A percentile compares a stretch with the other conserved stretches of the same genome.
phyloP scores from a whole-genome alignment of 2,888 invertebrate species.

The Myathropa florea region DNA sequence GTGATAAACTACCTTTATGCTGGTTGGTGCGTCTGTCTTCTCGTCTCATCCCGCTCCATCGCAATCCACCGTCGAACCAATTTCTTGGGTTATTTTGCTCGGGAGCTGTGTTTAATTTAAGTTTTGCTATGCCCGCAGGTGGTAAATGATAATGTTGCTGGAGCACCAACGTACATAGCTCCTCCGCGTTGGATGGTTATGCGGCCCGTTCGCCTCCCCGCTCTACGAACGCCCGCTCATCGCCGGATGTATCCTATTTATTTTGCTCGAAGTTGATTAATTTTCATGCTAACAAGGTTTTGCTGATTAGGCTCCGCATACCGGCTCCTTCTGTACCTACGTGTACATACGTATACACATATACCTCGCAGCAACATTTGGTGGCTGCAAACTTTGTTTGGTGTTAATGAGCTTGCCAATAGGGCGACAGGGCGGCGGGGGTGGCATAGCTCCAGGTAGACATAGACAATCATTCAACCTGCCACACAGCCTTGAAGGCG shows the following conservation, averaged over 20 bases:
- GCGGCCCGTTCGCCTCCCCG: neutral
- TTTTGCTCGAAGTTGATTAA: constrained; percentile 68
- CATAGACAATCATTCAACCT: constrained; percentile 29
- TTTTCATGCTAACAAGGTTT: constrained; percentile 69
- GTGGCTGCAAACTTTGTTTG: constrained; percentile 55
- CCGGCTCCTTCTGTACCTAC: neutral
- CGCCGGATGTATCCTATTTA: constrained; percentile 61
- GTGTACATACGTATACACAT: neutral
- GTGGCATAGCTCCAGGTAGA: constrained; percentile 19
- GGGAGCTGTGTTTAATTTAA: constrained; percentile 59
- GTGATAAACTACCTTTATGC: constrained; percentile 27
- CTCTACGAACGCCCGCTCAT: neutral
- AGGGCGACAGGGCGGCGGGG: neutral
- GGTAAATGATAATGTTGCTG: constrained; percentile 56
- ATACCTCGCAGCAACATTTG: constrained; percentile 27
- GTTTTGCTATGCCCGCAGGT: constrained; percentile 54
- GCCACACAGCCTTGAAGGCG: constrained; percentile 11
- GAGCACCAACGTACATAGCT: neutral
- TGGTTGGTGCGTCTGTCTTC: constrained; percentile 17
- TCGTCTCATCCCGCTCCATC: neutral
- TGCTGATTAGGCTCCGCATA: constrained; percentile 60
- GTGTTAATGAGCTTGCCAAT: constrained; percentile 63
- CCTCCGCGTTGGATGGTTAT: neutral
- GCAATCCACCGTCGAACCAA: neutral
- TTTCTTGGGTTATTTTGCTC: constrained; percentile 40